These are phyloP conservation scores for Microcebus murinus DNA, from an alignment of 2,113 vertebrate species.

Conservation along the genomic window DNA sequence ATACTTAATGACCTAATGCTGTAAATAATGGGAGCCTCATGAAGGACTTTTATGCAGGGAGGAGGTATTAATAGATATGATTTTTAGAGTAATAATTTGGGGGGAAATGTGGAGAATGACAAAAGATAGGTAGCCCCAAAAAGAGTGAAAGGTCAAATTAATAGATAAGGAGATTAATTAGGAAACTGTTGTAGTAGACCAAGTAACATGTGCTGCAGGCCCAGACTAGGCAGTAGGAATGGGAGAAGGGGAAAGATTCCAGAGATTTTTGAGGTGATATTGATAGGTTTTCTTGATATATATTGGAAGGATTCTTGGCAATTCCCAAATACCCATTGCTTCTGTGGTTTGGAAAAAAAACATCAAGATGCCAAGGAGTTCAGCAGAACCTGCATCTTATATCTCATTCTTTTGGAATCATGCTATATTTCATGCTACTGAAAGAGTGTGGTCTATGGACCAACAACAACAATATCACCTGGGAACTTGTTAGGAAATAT, in stretches of 20 bases:
- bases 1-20: no score
- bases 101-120: neutral
- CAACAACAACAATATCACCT: neutral
- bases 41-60: neutral
- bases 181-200: neutral
- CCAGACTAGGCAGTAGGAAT: neutral
- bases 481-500: neutral
- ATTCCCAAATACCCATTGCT: neutral
- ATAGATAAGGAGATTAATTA: neutral
- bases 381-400: neutral
- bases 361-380: neutral
- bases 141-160: neutral
- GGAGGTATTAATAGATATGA: neutral
- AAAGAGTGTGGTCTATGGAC: neutral
- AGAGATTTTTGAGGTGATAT: neutral
- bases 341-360: neutral
- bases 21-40: neutral
- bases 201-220: neutral
- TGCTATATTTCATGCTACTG: neutral
- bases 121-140: neutral
- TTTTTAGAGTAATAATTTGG: neutral
- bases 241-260: neutral
- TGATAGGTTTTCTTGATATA: slow-evolving; percentile 8
- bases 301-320: slow-evolving; percentile 29
- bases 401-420: neutral